Percentiles rank a stretch among this genome's conserved stretches.
Evolutionary conservation across 2,888 invertebrate genomes (phyloP).

Genomic region (Chrysolina americana): DNA sequence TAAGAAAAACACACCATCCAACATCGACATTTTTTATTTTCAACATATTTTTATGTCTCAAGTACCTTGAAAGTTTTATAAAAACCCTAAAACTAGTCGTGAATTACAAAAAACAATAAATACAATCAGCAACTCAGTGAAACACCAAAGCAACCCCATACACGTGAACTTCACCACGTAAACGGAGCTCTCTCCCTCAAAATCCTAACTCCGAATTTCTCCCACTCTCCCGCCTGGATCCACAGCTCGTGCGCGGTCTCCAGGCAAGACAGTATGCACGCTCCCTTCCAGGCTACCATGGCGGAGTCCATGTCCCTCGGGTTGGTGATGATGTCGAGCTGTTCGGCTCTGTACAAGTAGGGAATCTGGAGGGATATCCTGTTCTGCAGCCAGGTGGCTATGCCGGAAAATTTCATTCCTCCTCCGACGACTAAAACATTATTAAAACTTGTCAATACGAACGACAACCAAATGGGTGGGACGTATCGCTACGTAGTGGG

Average conservation of each 20-base stretch:
- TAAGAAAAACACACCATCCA: no score
- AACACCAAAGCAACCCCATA: neutral
- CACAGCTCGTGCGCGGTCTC: conserved; percentile 95
- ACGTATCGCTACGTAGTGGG: no score
- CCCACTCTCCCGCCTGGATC: conserved; percentile 91
- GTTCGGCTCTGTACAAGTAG: conserved; percentile 82
- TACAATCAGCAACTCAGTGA: neutral
- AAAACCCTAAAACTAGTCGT: no score
- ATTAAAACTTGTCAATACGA: neutral
- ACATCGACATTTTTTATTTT: no score
- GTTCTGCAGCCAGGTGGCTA: conserved; percentile 91
- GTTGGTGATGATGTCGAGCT: conserved; percentile 90
- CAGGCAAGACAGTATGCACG: conserved; percentile 91
- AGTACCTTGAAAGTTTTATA: no score
- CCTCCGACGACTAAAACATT: conserved; percentile 83
- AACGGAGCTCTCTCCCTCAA: conserved; percentile 94
- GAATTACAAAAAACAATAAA: neutral
- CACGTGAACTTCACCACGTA: conserved; percentile 77
- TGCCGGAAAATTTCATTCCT: conserved; percentile 85
- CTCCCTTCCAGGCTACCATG: conserved; percentile 95
- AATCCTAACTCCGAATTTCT: conserved; percentile 85
- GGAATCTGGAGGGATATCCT: conserved; percentile 88
- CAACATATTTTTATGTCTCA: no score
- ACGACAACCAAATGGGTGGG: no score
- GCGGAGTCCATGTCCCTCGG: conserved; percentile 94